These are phyloP conservation scores for Sebastes variabilis DNA, from an alignment of 2,797 vertebrate species.

Conservation along the genomic window DNA sequence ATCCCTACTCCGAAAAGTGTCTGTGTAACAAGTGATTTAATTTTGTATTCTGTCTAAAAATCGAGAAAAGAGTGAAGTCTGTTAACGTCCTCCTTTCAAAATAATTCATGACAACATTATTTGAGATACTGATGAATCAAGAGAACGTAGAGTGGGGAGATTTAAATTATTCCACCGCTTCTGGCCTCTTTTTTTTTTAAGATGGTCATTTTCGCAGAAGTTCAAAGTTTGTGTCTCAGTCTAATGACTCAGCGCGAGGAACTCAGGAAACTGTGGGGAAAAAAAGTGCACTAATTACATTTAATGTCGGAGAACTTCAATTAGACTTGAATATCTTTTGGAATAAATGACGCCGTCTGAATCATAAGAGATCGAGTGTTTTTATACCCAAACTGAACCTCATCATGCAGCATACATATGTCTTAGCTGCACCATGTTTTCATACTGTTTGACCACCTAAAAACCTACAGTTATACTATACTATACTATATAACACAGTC, in stretches of 20 bases:
- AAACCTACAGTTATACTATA: background rate
- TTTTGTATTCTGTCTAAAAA: background rate
- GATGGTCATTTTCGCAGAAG: constrained; percentile 19
- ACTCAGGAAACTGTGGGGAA: background rate
- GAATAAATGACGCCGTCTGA: constrained; percentile 14
- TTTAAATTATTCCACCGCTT: constrained; percentile 46
- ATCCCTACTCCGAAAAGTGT: background rate
- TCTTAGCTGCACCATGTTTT: background rate
- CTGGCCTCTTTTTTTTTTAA: background rate
- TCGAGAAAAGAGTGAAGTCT: background rate
- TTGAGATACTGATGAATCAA: constrained; percentile 7
- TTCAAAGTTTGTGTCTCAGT: background rate
- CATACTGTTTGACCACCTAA: background rate
- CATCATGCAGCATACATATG: background rate
- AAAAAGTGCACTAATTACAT: constrained; percentile 14
- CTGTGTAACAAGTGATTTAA: background rate
- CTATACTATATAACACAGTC: too few relatives aligned
- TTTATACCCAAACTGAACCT: background rate
- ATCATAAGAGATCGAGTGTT: background rate
- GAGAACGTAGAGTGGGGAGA: background rate
- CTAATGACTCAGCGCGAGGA: constrained; percentile 1
- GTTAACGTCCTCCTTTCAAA: background rate
- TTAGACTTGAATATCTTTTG: constrained; percentile 16
- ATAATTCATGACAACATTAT: constrained; percentile 1
- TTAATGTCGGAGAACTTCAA: constrained; percentile 9